Conservation (phyloP, 2,888 invertebrate genomes). For the Lepidonotus clava region DNA sequence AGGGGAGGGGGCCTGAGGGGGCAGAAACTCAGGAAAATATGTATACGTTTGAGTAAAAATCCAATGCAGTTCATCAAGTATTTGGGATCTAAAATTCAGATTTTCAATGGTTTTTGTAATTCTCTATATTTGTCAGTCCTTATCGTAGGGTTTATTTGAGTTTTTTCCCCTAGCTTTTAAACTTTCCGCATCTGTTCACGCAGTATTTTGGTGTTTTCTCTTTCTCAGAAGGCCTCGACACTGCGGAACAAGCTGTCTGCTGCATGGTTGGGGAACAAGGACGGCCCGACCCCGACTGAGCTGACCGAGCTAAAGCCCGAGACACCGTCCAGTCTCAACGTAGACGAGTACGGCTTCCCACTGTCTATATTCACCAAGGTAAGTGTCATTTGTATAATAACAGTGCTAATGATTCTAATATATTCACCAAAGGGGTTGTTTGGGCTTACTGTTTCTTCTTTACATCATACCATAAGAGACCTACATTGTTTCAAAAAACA, state of each 20-base stretch:
- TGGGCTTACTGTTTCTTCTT: neutral
- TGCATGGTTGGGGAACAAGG: conserved; percentile 10
- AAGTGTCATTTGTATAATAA: conserved; percentile 63
- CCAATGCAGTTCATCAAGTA: too few species aligned
- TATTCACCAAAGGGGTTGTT: neutral
- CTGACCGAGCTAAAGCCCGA: conserved; percentile 46
- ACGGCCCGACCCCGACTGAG: conserved; percentile 61
- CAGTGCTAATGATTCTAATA: too few species aligned
- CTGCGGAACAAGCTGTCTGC: conserved; percentile 22
- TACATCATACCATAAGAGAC: neutral
- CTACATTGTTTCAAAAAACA: neutral
- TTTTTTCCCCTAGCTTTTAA: too few species aligned
- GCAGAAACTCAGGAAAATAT: too few species aligned
- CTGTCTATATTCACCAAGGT: conserved; percentile 91
- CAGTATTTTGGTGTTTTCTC: too few species aligned
- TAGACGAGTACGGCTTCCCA: conserved; percentile 91
- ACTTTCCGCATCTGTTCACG: too few species aligned
- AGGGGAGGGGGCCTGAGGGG: too few species aligned
- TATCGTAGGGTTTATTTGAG: too few species aligned
- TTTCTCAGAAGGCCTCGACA: neutral
- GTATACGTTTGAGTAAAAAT: too few species aligned
- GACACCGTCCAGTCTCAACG: conserved; percentile 68
- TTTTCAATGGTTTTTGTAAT: too few species aligned
- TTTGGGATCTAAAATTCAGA: too few species aligned
- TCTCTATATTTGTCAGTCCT: too few species aligned